Evolutionary conservation across 2,113 vertebrate species (phyloP).

Genomic region (Falco punctatus): DNA sequence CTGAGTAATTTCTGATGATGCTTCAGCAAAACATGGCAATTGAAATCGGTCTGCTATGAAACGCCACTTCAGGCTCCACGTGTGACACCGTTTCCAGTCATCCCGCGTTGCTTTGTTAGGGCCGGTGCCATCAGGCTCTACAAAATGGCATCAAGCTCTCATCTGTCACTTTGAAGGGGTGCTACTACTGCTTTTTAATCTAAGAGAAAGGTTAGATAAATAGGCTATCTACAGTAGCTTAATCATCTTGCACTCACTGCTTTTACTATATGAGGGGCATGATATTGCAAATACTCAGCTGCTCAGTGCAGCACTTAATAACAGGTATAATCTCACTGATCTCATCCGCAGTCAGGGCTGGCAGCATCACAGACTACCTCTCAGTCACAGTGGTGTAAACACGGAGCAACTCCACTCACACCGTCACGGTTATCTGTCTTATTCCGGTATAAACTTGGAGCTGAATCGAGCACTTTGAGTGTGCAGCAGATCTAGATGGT

Average conservation of each 20-base stretch:
- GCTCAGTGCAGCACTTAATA: not conserved
- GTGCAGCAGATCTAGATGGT: not conserved
- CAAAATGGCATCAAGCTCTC: not conserved
- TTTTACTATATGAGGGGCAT: not conserved
- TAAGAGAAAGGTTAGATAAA: not conserved
- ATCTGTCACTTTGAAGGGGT: not conserved
- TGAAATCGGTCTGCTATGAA: not conserved
- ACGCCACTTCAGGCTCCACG: not conserved
- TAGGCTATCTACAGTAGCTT: rapidly evolving
- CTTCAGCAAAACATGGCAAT: not conserved
- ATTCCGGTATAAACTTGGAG: not conserved
- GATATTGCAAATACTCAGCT: rapidly evolving
- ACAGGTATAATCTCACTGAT: not conserved
- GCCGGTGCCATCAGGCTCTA: not conserved
- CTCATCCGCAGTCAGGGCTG: not conserved
- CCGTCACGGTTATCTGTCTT: rapidly evolving
- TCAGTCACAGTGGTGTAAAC: not conserved
- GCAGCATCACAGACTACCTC: not conserved
- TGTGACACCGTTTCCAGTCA: not conserved
- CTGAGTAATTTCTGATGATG: not conserved
- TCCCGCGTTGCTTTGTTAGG: not conserved
- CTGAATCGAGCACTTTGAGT: not conserved
- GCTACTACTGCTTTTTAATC: not conserved
- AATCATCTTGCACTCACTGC: not conserved
- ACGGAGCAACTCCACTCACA: not conserved